A percentile compares a stretch with the other conserved stretches of the same genome.
Evolutionary conservation across 2,113 vertebrate species (phyloP).

Genomic region (Sapayoa aenigma): DNA sequence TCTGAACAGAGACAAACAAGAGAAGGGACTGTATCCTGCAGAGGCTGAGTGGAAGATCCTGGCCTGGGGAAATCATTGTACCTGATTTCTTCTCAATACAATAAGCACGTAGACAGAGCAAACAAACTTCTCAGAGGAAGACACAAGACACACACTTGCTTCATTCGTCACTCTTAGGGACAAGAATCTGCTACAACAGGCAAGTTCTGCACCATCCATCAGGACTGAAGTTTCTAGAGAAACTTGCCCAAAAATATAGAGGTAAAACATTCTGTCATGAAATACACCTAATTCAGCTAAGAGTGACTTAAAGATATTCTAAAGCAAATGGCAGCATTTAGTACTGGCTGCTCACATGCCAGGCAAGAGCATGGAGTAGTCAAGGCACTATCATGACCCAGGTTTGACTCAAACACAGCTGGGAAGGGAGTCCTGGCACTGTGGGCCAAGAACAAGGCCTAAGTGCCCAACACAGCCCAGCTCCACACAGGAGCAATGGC

Average conservation of each 20-base stretch:
- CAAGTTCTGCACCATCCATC: neutral
- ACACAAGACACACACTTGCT: neutral
- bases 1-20: neutral
- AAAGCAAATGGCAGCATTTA: neutral
- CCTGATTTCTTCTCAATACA: neutral
- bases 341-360: neutral
- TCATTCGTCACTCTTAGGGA: neutral
- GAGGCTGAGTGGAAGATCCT: neutral
- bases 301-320: neutral
- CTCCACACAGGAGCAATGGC: neutral
- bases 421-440: neutral
- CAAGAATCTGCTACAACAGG: neutral
- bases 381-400: neutral
- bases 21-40: neutral
- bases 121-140: neutral
- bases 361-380: neutral
- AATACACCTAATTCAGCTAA: neutral
- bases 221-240: neutral
- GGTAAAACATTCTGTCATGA: neutral
- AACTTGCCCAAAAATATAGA: neutral
- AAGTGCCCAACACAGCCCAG: neutral
- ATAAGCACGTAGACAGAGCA: neutral
- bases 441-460: rapidly evolving
- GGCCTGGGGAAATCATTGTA: neutral
- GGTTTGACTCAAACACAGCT: neutral